These are phyloP conservation scores for Tetrax tetrax DNA, from an alignment of 2,113 vertebrate genomes.

Conservation along the genomic window DNA sequence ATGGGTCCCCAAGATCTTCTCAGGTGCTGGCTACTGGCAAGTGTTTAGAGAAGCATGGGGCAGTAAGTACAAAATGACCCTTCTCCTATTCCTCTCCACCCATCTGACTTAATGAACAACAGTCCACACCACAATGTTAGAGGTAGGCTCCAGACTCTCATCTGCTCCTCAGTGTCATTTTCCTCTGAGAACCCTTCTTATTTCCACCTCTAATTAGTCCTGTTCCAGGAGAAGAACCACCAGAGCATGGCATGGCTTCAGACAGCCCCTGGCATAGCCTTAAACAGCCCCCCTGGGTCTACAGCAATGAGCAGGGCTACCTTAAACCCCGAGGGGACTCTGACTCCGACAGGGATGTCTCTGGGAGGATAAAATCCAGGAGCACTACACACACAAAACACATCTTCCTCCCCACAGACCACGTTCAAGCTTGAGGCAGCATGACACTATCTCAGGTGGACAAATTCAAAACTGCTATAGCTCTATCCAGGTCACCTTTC, in stretches of 20 bases:
- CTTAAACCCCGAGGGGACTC: background rate
- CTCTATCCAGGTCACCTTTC: constrained; percentile 63
- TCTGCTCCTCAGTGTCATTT: background rate
- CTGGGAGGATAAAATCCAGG: background rate
- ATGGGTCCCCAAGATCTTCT: fast-evolving
- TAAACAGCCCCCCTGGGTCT: background rate
- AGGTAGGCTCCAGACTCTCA: background rate
- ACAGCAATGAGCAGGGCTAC: background rate
- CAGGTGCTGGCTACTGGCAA: background rate
- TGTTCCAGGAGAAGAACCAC: background rate
- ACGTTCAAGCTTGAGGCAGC: background rate
- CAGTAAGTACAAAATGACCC: background rate
- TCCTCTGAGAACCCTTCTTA: background rate
- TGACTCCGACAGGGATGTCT: background rate
- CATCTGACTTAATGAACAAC: background rate
- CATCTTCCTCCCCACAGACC: background rate
- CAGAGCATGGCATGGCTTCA: background rate
- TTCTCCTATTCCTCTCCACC: background rate
- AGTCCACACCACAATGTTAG: background rate
- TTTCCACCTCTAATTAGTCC: background rate
- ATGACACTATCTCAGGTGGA: background rate
- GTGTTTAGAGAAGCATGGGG: background rate
- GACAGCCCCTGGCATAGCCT: background rate
- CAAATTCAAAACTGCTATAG: background rate
- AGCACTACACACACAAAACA: background rate